Conservation (phyloP, 30 jellyfish, hydroid and myxozoan genomes). For the Clytia hemisphaerica region DNA sequence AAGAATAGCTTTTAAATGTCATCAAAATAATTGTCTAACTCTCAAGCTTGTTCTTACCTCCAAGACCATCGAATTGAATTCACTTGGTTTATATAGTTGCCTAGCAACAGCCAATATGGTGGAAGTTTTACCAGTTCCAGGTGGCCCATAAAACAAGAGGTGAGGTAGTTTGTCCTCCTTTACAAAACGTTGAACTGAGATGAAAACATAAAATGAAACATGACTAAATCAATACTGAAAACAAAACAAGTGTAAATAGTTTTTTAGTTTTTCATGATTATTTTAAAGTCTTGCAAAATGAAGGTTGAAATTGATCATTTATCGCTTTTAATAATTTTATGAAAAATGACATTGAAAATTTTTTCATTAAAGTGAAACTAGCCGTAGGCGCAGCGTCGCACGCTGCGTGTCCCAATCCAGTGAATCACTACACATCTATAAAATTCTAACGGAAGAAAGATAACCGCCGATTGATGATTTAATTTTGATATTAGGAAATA, state of each 20-base stretch:
- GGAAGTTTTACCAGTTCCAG: conserved; percentile 99
- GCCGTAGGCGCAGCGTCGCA: no score
- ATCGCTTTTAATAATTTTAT: not conserved
- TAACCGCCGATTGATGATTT: no score
- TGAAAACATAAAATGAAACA: not conserved
- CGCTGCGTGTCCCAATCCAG: no score
- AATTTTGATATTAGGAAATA: no score
- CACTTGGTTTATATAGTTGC: conserved; percentile 71
- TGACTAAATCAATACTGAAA: not conserved
- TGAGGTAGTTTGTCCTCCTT: conserved; percentile 92
- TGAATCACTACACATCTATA: no score
- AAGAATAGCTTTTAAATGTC: not conserved
- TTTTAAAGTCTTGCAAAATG: not conserved
- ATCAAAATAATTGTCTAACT: no score
- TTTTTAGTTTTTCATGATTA: not conserved
- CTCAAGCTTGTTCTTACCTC: no score
- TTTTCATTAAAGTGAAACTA: no score
- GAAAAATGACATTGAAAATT: no score
- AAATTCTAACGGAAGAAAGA: no score
- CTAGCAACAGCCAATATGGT: conserved; percentile 91
- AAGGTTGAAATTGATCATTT: not conserved
- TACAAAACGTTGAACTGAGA: conserved; percentile 69
- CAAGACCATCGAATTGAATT: conserved; percentile 88
- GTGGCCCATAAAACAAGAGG: conserved; percentile 97
- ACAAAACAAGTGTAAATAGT: not conserved